Evolutionary conservation across 2,797 vertebrate species (phyloP).

Genomic region (Vespertilio murinus): DNA sequence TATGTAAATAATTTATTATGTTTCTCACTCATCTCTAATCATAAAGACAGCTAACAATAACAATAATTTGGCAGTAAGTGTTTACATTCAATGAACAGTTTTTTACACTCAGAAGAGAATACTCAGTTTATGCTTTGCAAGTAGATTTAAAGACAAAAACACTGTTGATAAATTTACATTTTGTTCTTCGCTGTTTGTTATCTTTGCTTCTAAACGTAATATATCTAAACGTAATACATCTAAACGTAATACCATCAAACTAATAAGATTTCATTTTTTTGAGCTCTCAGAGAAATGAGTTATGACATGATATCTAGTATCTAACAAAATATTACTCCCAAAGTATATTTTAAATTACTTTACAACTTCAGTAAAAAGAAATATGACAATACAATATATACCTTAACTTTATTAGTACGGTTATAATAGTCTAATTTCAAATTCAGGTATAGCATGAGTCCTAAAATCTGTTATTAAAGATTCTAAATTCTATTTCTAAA

Average conservation of each 20-base stretch:
- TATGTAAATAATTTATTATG: constrained; percentile 42
- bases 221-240: neutral
- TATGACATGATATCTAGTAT: neutral
- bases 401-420: neutral
- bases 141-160: neutral
- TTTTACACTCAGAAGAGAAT: neutral
- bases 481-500: neutral
- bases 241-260: neutral
- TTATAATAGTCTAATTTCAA: neutral
- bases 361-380: neutral
- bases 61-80: constrained; percentile 12
- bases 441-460: neutral
- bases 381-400: neutral
- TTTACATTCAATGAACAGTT: neutral
- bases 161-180: neutral
- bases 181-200: neutral
- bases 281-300: neutral
- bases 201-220: neutral
- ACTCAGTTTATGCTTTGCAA: neutral
- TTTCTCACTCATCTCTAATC: neutral
- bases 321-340: neutral
- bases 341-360: neutral
- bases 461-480: neutral
- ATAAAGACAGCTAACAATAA: constrained; percentile 47
- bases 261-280: neutral